Conservation (phyloP, 2,797 vertebrate species). For the Loris lydekkerianus region DNA sequence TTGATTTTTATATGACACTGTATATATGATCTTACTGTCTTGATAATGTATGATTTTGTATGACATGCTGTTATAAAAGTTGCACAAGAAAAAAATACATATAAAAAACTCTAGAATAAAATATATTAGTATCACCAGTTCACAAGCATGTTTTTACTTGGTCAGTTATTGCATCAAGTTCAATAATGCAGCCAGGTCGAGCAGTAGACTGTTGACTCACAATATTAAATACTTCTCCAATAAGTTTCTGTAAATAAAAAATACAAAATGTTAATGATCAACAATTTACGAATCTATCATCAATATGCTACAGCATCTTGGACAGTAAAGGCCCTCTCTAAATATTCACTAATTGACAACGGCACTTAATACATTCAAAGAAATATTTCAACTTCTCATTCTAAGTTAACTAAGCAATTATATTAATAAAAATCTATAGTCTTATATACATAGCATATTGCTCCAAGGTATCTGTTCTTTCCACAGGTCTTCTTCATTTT, state of each 20-base stretch:
- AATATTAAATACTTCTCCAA: conserved; percentile 99
- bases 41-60: no score
- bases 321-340: background rate
- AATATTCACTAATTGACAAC: conserved; percentile 44
- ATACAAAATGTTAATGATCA: conserved; percentile 72
- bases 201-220: conserved; percentile 99
- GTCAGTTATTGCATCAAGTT: conserved; percentile 96
- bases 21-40: no score
- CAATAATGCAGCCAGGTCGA: conserved; percentile 98
- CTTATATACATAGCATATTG: background rate
- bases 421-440: conserved; percentile 8
- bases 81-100: background rate
- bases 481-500: background rate
- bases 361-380: conserved; percentile 37
- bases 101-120: conserved; percentile 16
- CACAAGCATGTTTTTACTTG: conserved; percentile 91
- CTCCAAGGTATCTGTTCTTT: conserved; percentile 41
- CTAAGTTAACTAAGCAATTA: conserved; percentile 53
- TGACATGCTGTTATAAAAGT: no score
- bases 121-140: conserved; percentile 54
- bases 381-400: conserved; percentile 56
- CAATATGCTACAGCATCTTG: background rate
- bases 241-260: conserved; percentile 94
- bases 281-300: conserved; percentile 8
- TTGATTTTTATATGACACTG: no score